Evolutionary conservation across 2,797 vertebrate species (phyloP), one percentile per base, ranked within the genome.

Genomic region (Arrhamphus sclerolepis): DNA sequence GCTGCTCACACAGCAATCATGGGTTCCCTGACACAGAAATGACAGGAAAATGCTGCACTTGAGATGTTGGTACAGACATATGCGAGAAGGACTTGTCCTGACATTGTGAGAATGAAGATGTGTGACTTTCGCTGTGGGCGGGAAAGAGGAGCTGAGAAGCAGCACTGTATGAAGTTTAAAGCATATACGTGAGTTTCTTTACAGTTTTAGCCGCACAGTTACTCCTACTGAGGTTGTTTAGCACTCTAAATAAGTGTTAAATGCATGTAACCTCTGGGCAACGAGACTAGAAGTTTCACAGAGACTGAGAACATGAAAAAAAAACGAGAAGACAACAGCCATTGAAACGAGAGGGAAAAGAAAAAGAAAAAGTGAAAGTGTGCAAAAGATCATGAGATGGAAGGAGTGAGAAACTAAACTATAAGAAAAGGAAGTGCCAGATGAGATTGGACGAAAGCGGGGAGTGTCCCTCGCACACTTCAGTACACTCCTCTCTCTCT

Each of bases 361-460:
- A 46, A 21, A 24, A 8, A 42, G 55, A 58, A 18, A 47, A 43
- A 68, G 41, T 31, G 38, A 18, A 70, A 72, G 19, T 22, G 24
- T 17, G 47, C 1, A 57, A 34, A 19, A 38, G 16, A 52, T 29
- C 10, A 46, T 17, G 26, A 63, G 21, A 73, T 1, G 20, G 16
- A 40, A 16, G 5, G 44, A 28, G 40, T 11, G 52, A 82, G 21
- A 69, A 40, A 77, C 21, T 29, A 24, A 56, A 68, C 42, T 52
- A 44, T 73, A 55, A 73, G 68, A 79, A 76, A 78, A 81, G 87
- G 88, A 91, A 91, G 83, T 87, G 78, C 75, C 65, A 81, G 51
- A 49, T 62, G 52, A 26, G 24, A 26, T 65, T 47, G 41, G 69
- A 66, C 1, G 65, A 75, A 50, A 71, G 57, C 26, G 78, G 87